Conservation (phyloP, 2,797 vertebrate species). For the Capromys pilorides region DNA sequence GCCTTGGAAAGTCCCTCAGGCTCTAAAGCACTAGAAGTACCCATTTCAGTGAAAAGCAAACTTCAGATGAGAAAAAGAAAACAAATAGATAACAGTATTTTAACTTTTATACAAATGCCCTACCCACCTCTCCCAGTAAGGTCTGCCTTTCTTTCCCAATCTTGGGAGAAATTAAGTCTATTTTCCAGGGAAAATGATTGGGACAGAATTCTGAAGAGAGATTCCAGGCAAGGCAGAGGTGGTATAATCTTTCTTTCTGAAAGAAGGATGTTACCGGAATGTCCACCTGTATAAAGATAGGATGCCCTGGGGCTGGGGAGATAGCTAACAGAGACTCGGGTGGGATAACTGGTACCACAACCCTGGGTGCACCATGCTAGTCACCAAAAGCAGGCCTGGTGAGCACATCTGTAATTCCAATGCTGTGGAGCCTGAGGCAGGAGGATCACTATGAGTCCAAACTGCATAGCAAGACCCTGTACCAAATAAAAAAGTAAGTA, state of each 20-base stretch:
- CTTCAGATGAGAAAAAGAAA: not conserved
- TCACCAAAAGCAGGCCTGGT: too few species aligned
- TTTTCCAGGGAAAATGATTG: not conserved
- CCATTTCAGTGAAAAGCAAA: constrained; percentile 8
- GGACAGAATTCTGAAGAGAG: not conserved
- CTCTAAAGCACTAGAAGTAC: not conserved
- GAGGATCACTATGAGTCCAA: too few species aligned
- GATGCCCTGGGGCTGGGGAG: not conserved
- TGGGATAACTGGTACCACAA: too few species aligned
- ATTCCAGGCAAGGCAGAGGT: not conserved
- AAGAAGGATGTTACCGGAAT: not conserved
- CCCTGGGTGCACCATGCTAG: too few species aligned
- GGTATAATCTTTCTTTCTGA: not conserved
- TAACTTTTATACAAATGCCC: not conserved
- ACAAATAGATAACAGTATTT: not conserved
- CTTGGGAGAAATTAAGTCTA: not conserved
- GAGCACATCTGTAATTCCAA: too few species aligned
- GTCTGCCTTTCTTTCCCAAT: not conserved
- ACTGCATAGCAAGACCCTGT: too few species aligned
- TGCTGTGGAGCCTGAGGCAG: too few species aligned
- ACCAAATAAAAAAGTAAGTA: too few species aligned
- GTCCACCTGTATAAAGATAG: not conserved
- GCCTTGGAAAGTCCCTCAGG: not conserved
- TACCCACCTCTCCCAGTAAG: not conserved
- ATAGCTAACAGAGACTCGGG: too few species aligned